A percentile compares a stretch with the other conserved stretches of the same genome.
These are phyloP conservation scores for Tribolium madens DNA, from an alignment of 1,140 invertebrate genomes.

Conservation along the genomic window DNA sequence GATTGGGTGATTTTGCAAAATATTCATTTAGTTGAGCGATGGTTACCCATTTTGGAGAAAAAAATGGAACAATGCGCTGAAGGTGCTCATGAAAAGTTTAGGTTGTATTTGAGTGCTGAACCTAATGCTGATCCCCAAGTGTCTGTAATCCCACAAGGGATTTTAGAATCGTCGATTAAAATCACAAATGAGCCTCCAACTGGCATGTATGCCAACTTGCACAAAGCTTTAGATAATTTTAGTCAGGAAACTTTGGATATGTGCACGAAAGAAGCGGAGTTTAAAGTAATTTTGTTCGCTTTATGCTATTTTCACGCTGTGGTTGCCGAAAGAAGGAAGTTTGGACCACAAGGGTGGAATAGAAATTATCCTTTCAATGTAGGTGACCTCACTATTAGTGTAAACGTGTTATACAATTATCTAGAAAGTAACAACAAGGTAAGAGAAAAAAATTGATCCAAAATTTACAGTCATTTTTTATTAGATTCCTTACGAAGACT, in stretches of 20 bases:
- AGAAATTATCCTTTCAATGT: slow-evolving; percentile 81
- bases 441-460: slow-evolving; percentile 24
- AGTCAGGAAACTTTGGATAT: slow-evolving; percentile 92
- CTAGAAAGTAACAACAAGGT: slow-evolving; percentile 85
- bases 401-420: slow-evolving; percentile 93
- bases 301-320: slow-evolving; percentile 97
- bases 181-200: slow-evolving; percentile 97
- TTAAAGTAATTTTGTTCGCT: slow-evolving; percentile 92
- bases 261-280: slow-evolving; percentile 94
- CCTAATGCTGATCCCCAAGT: slow-evolving; percentile 67
- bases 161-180: slow-evolving; percentile 94
- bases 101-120: slow-evolving; percentile 74
- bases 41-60: slow-evolving; percentile 90
- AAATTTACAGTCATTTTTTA: neutral
- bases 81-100: slow-evolving; percentile 78
- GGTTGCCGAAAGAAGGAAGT: slow-evolving; percentile 91
- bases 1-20: slow-evolving; percentile 96
- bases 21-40: slow-evolving; percentile 91
- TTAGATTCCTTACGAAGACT: slow-evolving; percentile 89
- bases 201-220: slow-evolving; percentile 93
- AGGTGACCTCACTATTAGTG: slow-evolving; percentile 93
- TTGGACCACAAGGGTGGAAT: slow-evolving; percentile 97
- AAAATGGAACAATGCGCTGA: slow-evolving; percentile 85
- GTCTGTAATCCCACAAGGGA: slow-evolving; percentile 76
- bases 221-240: slow-evolving; percentile 95